Evolutionary conservation across 2,888 invertebrate species (phyloP).

Genomic region (Pterostichus madidus): DNA sequence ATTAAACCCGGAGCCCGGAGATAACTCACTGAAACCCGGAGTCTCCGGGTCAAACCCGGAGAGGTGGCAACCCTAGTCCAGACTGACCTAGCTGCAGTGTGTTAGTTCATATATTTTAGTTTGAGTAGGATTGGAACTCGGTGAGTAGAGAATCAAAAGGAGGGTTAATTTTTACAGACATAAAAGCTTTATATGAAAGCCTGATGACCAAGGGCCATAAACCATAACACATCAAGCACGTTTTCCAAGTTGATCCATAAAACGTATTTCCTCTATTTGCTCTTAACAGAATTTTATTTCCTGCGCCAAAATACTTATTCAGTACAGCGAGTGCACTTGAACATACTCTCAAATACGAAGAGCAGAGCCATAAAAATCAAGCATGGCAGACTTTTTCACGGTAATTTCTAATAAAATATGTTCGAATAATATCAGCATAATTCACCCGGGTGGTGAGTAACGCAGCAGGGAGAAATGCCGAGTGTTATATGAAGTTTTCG

Average conservation of each 20-base stretch:
- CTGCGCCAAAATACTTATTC: slow-evolving; percentile 3
- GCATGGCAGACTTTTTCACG: slow-evolving; percentile 14
- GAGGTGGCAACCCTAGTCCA: no score
- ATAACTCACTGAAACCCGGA: no score
- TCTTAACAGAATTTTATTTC: slow-evolving; percentile 17
- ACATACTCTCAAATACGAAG: not conserved
- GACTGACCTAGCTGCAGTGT: no score
- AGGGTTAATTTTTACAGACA: not conserved
- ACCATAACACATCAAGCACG: not conserved
- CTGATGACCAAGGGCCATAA: not conserved
- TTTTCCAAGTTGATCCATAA: not conserved
- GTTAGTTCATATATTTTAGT: no score
- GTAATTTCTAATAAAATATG: slow-evolving; percentile 47
- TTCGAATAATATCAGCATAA: slow-evolving; percentile 27
- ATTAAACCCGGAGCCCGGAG: no score
- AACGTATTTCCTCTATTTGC: not conserved
- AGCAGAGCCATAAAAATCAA: slow-evolving; percentile 37
- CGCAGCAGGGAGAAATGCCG: slow-evolving; percentile 8
- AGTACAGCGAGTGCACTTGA: slow-evolving; percentile 27
- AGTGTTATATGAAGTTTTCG: slow-evolving; percentile 39
- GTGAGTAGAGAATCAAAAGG: not conserved
- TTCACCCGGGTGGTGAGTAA: not conserved
- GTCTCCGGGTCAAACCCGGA: no score
- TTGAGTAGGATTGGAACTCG: no score
- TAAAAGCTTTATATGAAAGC: not conserved